Percentiles rank a stretch among this genome's conserved stretches.
These are phyloP conservation scores for Siderastrea siderea DNA, from an alignment of 92 coral and sea anemone species.

Conservation along the genomic window DNA sequence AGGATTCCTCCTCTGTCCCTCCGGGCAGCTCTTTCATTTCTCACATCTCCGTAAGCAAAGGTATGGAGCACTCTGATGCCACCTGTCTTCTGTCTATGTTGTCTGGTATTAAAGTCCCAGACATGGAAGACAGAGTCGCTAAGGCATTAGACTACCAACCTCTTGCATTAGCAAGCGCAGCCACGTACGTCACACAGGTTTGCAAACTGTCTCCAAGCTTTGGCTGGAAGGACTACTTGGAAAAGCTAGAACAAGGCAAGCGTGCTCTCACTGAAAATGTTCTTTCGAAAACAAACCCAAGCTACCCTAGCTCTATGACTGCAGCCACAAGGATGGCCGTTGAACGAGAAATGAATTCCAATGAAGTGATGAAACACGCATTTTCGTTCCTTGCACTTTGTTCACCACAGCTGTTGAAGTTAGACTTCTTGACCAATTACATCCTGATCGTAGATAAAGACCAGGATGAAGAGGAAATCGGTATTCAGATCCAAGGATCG, in stretches of 20 bases:
- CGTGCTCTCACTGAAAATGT: constrained; percentile 42
- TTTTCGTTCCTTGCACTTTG: constrained; percentile 47
- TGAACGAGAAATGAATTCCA: constrained; percentile 3
- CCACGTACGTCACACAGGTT: constrained; percentile 38
- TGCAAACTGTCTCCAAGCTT: neutral
- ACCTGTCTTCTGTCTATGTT: neutral
- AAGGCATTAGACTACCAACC: constrained; percentile 70
- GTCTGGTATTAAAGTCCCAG: neutral
- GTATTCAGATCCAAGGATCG: constrained; percentile 32
- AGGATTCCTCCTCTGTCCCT: constrained; percentile 2
- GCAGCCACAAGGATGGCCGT: constrained; percentile 60
- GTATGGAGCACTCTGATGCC: constrained; percentile 1
- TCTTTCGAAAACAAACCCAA: constrained; percentile 12
- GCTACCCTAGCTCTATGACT: constrained; percentile 43
- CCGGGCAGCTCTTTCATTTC: neutral
- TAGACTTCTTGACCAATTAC: constrained; percentile 29
- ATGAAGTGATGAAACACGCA: constrained; percentile 33
- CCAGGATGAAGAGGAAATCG: constrained; percentile 40
- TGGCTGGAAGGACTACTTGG: constrained; percentile 48
- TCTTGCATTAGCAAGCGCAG: constrained; percentile 73
- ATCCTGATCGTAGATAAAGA: constrained; percentile 16
- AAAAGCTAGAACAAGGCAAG: constrained; percentile 35
- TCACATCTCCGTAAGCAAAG: constrained; percentile 31
- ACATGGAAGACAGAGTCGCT: constrained; percentile 31
- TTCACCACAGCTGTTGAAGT: constrained; percentile 42